These are phyloP conservation scores for Callosobruchus maculatus DNA, from an alignment of 2,888 invertebrate species.

Conservation along the genomic window DNA sequence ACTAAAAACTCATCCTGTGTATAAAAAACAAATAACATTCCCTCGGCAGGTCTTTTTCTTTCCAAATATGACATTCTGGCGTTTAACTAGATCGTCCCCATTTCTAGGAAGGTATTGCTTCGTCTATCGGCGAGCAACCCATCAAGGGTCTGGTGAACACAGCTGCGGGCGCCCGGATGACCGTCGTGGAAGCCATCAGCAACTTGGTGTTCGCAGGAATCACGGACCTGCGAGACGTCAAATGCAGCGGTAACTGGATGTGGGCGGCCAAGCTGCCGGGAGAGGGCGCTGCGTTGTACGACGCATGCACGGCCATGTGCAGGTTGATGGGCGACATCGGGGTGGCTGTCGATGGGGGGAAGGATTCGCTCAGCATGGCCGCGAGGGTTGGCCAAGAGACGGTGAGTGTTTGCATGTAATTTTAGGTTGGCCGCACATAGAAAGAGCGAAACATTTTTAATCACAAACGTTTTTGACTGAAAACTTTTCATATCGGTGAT, in stretches of 20 bases:
- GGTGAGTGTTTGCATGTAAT: slow-evolving; percentile 35
- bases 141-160: slow-evolving; percentile 85
- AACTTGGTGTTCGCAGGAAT: slow-evolving; percentile 80
- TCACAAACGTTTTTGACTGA: no score
- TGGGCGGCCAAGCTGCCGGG: slow-evolving; percentile 95
- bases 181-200: slow-evolving; percentile 89
- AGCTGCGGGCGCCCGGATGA: slow-evolving; percentile 86
- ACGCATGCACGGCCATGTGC: slow-evolving; percentile 88
- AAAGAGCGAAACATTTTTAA: no score
- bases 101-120: slow-evolving; percentile 75
- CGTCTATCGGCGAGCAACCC: slow-evolving; percentile 95
- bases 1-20: no score
- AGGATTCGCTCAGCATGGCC: slow-evolving; percentile 97
- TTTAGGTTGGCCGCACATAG: no score
- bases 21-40: no score
- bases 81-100: background rate
- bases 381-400: slow-evolving; percentile 67
- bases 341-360: slow-evolving; percentile 92
- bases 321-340: slow-evolving; percentile 75
- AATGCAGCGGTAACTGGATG: slow-evolving; percentile 99
- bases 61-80: background rate
- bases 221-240: slow-evolving; percentile 75
- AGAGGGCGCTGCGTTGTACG: slow-evolving; percentile 84
- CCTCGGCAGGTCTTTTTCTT: background rate
- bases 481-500: no score